Conservation (phyloP, 2,888 invertebrate genomes). For the Adelognathus sp. region DNA sequence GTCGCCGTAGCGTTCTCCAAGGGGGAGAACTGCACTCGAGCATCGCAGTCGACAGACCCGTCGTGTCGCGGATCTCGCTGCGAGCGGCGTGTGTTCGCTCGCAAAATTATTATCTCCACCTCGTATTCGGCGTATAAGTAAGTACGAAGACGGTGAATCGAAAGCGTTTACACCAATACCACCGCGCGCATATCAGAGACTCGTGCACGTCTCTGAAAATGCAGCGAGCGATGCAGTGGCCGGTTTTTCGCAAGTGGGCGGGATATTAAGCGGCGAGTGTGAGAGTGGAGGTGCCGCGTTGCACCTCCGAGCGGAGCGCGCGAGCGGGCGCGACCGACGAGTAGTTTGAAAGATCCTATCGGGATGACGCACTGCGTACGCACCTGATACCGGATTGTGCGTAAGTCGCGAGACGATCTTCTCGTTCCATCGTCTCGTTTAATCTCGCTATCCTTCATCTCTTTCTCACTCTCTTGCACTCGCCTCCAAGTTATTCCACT, state of each 20-base stretch:
- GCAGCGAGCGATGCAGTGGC: slow-evolving; percentile 17
- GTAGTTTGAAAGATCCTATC: slow-evolving; percentile 75
- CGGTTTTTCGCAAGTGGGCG: slow-evolving; percentile 73
- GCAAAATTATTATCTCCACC: slow-evolving; percentile 59
- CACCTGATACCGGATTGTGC: slow-evolving; percentile 77
- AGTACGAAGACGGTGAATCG: slow-evolving; percentile 58
- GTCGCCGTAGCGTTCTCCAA: not conserved
- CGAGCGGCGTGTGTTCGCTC: slow-evolving; percentile 24
- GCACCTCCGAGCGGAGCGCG: slow-evolving; percentile 28
- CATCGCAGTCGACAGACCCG: not conserved
- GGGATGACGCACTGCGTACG: slow-evolving; percentile 79
- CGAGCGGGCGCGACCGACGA: slow-evolving; percentile 60
- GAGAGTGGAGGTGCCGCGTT: slow-evolving; percentile 2
- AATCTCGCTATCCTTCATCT: slow-evolving; percentile 11
- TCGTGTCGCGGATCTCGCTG: not conserved
- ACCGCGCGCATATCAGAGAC: not conserved
- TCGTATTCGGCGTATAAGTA: slow-evolving; percentile 57
- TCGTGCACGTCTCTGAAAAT: not conserved
- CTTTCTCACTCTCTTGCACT: slow-evolving; percentile 8
- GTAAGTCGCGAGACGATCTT: slow-evolving; percentile 54
- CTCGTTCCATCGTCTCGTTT: slow-evolving; percentile 37
- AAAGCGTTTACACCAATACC: slow-evolving; percentile 31
- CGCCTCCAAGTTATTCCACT: slow-evolving; percentile 69
- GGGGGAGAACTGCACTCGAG: not conserved
- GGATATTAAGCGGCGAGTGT: slow-evolving; percentile 69